Evolutionary conservation across 2,797 vertebrate genomes (phyloP).

Genomic region (Rhinoraja longicauda): DNA sequence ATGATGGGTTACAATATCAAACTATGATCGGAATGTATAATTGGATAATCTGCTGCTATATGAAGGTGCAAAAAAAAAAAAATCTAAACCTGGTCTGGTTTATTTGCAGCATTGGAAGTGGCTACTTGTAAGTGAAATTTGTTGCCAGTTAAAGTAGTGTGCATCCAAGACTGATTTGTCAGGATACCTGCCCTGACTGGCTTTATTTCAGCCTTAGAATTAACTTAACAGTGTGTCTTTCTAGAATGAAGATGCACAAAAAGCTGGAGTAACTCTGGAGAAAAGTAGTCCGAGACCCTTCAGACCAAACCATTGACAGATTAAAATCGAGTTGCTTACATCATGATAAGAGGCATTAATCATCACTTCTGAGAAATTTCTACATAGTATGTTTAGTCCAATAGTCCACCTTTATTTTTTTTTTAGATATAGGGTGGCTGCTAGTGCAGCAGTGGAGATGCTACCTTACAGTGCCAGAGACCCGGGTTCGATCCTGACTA

Average conservation of each 20-base stretch:
- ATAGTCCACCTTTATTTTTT: neutral
- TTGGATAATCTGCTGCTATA: neutral
- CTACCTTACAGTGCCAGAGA: too few relatives aligned
- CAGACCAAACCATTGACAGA: neutral
- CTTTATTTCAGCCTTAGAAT: neutral
- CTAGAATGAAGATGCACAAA: too few relatives aligned
- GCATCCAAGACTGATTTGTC: neutral
- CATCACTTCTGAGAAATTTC: neutral
- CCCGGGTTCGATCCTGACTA: too few relatives aligned
- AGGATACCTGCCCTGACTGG: neutral
- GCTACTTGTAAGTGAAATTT: neutral
- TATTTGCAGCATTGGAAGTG: neutral
- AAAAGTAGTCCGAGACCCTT: too few relatives aligned
- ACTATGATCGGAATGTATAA: neutral
- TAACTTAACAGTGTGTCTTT: neutral
- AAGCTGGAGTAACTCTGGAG: too few relatives aligned
- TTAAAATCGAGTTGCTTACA: neutral
- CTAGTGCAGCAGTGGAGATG: too few relatives aligned
- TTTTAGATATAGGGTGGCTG: too few relatives aligned
- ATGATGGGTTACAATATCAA: neutral
- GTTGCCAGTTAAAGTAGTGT: neutral
- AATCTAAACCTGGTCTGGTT: neutral
- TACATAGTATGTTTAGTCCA: neutral
- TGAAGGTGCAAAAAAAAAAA: neutral
- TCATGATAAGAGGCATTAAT: neutral